These are phyloP conservation scores for Merops nubicus DNA, from an alignment of 2,113 vertebrate genomes.

Conservation along the genomic window DNA sequence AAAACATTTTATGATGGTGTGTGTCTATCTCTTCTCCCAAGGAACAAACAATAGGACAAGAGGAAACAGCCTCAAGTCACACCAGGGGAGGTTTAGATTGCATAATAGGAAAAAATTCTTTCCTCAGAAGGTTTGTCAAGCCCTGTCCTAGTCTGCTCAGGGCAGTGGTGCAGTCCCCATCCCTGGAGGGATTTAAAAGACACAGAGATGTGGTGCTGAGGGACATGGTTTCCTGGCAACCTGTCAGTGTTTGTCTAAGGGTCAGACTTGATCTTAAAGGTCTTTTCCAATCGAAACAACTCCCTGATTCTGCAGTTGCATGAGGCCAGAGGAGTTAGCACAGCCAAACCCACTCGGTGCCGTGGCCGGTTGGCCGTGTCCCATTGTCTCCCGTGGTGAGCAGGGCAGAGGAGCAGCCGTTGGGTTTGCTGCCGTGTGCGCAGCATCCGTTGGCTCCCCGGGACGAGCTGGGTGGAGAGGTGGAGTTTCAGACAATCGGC, in stretches of 20 bases:
- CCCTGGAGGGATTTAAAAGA: not conserved
- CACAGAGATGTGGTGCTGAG: not conserved
- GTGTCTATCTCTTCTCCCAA: not conserved
- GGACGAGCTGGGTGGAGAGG: not conserved
- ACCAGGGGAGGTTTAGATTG: not conserved
- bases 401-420: not conserved
- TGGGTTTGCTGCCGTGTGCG: not conserved
- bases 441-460: not conserved
- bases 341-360: not conserved
- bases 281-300: not conserved
- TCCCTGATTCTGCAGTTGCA: not conserved
- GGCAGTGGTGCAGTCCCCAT: not conserved
- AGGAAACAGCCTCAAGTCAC: not conserved
- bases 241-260: not conserved
- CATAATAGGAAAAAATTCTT: not conserved
- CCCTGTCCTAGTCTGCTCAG: not conserved
- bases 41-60: not conserved
- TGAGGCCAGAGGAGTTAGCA: not conserved
- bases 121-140: not conserved
- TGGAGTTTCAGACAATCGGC: constrained; percentile 27
- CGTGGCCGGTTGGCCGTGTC: not conserved
- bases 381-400: fast-evolving
- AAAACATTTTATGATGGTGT: not conserved
- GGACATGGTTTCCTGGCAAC: not conserved
- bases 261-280: not conserved